Evolutionary conservation across 2,888 invertebrate genomes (phyloP).

Genomic region (Spilarctia lutea): DNA sequence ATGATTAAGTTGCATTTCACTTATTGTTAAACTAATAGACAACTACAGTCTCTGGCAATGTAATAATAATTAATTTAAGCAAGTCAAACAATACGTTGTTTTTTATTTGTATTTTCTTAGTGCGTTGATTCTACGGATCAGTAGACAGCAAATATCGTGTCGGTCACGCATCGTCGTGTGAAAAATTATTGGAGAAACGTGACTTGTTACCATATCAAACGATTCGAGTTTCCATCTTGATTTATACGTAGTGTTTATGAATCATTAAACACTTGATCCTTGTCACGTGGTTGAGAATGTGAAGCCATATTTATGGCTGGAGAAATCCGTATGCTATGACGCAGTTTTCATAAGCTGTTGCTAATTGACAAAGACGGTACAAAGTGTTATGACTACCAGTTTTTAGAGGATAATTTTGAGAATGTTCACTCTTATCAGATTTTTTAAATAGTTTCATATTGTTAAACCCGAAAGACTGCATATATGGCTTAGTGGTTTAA

Average conservation of each 20-base stretch:
- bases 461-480: too few species aligned
- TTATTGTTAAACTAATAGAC: too few species aligned
- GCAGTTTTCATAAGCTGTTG: neutral
- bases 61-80: too few species aligned
- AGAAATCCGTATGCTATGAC: conserved; percentile 8
- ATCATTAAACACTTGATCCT: conserved; percentile 31
- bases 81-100: neutral
- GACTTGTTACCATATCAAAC: conserved; percentile 61
- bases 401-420: too few species aligned
- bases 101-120: neutral
- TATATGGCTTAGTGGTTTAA: too few species aligned
- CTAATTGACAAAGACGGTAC: neutral
- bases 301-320: conserved; percentile 18
- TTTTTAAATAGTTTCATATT: too few species aligned
- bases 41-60: too few species aligned
- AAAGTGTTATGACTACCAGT: neutral
- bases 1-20: neutral
- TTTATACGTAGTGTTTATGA: conserved; percentile 50
- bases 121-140: neutral
- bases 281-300: conserved; percentile 46
- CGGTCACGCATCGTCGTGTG: conserved; percentile 4
- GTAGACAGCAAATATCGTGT: neutral
- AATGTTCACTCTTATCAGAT: too few species aligned
- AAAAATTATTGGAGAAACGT: conserved; percentile 27
- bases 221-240: conserved; percentile 60